Base-by-base conservation (phyloP, 2,113 vertebrate genomes). In the Psittacara wagleri region DNA sequence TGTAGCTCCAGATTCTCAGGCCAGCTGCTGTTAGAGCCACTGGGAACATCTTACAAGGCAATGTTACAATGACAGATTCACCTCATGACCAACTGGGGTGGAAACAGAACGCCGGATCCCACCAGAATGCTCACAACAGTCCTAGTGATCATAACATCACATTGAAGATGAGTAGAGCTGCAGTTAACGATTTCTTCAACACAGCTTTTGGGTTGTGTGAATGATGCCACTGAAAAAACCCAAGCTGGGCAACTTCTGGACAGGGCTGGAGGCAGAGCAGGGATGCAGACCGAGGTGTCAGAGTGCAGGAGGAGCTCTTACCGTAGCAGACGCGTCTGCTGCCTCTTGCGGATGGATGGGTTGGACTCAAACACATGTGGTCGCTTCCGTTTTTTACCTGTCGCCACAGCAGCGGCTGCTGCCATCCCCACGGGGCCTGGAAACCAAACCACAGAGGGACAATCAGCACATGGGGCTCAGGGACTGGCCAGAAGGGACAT, bases 391-490 rank as follows among this genome's bases (percentile, higher is more conserved):
- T 99, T 99, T 70, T 99, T 99, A 7, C 99, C 99, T 3, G 99
- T 99, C 11, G 99, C 99, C 89, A 99, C 99, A 0, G 99, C 99
- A 54, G 99, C 99, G 1, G 99, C 99, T 8, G 99, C 99, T 10
- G 99, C 99, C 99, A 99, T 99, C 88, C 99, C 99, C 80, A 99
- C 99, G 10, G 99, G 99, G 51, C 99, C 99, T 99, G 97, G n/a
- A 97, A 97, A 96, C 25, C 72, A 81, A 69, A 96, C 73, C n/a
- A 83, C 37, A 73, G 29, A 54, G 11, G 48, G 76, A 70, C n/a
- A 92, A 46, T 51, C 57, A 43, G 92, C 18, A 6, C 51, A 31
- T 3, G 7, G 35, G 31, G 69, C n/a, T 89, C 59, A 17, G 63
- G 25, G 67, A 29, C 19, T 5, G 27, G 16, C 51, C 28, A 14